Percentiles rank a stretch among this genome's conserved stretches.
Conservation (phyloP, 2,797 vertebrate genomes). For the Brachymystax lenok region DNA sequence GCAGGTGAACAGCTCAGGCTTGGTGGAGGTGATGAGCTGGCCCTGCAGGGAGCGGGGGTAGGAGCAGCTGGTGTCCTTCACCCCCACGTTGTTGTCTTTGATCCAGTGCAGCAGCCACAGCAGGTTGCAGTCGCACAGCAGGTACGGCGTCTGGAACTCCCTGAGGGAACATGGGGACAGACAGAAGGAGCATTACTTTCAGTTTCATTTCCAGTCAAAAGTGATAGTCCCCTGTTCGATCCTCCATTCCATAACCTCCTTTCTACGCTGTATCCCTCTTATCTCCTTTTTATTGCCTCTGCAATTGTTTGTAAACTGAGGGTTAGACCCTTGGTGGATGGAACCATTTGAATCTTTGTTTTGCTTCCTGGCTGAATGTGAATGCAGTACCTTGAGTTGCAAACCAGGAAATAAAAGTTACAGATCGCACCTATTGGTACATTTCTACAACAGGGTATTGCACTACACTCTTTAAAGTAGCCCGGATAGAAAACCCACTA, state of each 20-base stretch:
- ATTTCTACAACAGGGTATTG: background rate
- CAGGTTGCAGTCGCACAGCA: conserved; percentile 96
- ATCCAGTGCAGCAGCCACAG: conserved; percentile 92
- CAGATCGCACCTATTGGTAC: no score
- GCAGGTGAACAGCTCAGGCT: conserved; percentile 87
- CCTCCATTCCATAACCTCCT: no score
- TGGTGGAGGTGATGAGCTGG: conserved; percentile 81
- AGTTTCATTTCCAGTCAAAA: no score
- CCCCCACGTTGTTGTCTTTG: conserved; percentile 83
- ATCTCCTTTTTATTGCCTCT: no score
- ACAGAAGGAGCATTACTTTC: background rate
- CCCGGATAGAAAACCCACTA: background rate
- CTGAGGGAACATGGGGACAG: conserved; percentile 61
- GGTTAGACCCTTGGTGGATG: no score
- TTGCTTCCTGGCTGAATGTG: no score
- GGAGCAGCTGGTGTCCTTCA: conserved; percentile 91
- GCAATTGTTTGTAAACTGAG: no score
- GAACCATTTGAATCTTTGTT: no score
- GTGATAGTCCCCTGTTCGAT: no score
- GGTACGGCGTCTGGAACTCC: conserved; percentile 93
- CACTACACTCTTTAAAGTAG: background rate
- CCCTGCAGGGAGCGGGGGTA: conserved; percentile 91
- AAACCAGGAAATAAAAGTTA: no score
- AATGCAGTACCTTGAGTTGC: no score
- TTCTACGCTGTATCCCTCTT: no score